phyloP scores from a whole-genome alignment of 2,113 vertebrate species.

The Aramus guarauna region DNA sequence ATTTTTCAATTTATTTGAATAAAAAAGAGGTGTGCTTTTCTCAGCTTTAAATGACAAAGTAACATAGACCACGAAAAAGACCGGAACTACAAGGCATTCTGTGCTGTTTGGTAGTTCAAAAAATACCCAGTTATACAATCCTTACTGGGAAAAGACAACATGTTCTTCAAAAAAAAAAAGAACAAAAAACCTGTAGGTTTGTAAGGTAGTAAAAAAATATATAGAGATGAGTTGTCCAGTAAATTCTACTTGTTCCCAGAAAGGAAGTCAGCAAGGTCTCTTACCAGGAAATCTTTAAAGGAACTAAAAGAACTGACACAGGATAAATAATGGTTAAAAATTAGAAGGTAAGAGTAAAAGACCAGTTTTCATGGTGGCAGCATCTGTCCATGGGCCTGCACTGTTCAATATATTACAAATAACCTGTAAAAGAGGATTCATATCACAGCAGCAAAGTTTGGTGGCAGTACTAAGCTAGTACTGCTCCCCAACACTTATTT shows the following conservation, averaged over 20 bases:
- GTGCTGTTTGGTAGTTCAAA: not conserved
- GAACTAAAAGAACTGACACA: not conserved
- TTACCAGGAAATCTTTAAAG: not conserved
- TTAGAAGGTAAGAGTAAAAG: not conserved
- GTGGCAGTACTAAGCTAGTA: not conserved
- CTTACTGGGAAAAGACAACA: not conserved
- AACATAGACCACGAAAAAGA: not conserved
- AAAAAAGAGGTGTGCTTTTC: not conserved
- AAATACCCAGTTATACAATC: not conserved
- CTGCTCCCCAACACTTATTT: not conserved
- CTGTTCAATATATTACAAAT: not conserved
- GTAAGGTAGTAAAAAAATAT: not conserved
- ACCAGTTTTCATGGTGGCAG: not conserved
- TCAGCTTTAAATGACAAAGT: not conserved
- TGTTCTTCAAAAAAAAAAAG: not conserved
- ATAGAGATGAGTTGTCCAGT: not conserved
- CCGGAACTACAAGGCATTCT: not conserved
- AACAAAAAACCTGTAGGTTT: not conserved
- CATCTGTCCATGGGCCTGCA: not conserved
- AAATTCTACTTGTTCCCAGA: not conserved
- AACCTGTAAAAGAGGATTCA: not conserved
- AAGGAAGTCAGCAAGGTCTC: not conserved
- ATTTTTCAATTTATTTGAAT: not conserved
- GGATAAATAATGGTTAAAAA: not conserved
- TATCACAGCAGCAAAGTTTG: not conserved